A percentile compares a stretch with the other conserved stretches of the same genome.
These are phyloP conservation scores for Lophotriccus pileatus DNA, from an alignment of 2,797 vertebrate genomes.

Conservation along the genomic window DNA sequence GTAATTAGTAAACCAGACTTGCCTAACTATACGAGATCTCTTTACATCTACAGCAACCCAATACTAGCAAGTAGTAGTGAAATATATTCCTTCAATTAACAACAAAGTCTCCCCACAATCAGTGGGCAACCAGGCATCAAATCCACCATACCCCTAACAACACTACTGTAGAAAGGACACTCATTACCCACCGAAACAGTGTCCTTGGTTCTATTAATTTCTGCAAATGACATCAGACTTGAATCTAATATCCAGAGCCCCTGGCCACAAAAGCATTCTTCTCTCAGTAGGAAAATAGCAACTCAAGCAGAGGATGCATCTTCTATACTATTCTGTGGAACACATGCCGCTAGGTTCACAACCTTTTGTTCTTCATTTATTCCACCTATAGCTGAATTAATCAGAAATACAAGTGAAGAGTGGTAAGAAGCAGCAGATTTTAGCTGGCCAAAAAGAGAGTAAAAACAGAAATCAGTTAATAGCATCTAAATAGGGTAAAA, in stretches of 20 bases:
- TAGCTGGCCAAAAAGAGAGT: not conserved
- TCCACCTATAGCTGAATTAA: not conserved
- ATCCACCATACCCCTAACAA: not conserved
- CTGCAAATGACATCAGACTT: not conserved
- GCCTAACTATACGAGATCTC: not conserved
- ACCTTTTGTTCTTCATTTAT: not conserved
- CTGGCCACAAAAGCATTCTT: not conserved
- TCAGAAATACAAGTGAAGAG: not conserved
- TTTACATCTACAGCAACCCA: not conserved
- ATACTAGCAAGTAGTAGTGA: not conserved
- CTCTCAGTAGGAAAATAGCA: not conserved
- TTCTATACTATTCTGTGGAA: not conserved
- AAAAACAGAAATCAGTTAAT: not conserved
- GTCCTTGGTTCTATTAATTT: not conserved
- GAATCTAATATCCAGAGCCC: not conserved
- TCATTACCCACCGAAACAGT: not conserved
- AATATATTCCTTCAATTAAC: not conserved
- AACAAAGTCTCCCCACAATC: not conserved
- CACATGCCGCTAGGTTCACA: not conserved
- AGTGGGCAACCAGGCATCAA: not conserved
- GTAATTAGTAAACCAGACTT: not conserved
- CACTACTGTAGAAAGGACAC: not conserved
- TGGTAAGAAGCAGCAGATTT: not conserved
- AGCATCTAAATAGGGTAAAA: not conserved
- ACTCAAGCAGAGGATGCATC: not conserved